Percentiles rank a stretch among this genome's conserved stretches.
Conservation (phyloP, 2,888 invertebrate genomes). For the Hyposoter didymator region DNA sequence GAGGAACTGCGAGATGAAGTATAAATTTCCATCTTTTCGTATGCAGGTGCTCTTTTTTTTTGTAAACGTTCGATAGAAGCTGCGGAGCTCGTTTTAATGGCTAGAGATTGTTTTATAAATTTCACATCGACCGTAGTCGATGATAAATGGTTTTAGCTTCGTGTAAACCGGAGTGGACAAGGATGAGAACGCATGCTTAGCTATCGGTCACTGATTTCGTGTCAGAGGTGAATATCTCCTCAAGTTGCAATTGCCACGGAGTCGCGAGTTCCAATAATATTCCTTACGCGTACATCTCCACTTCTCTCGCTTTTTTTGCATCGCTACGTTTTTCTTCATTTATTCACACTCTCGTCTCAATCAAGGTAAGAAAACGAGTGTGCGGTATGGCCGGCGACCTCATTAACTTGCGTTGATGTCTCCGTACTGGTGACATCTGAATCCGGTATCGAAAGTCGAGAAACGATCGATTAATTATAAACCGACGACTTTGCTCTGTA, state of each 20-base stretch:
- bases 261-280: not conserved
- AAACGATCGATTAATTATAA: slow-evolving; percentile 67
- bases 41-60: not conserved
- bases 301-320: slow-evolving; percentile 12
- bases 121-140: slow-evolving; percentile 24
- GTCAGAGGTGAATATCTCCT: slow-evolving; percentile 51
- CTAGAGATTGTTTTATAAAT: not conserved
- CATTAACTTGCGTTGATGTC: slow-evolving; percentile 61
- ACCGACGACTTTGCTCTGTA: slow-evolving; percentile 37
- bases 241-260: not conserved
- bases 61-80: slow-evolving; percentile 1
- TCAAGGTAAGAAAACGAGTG: slow-evolving; percentile 13
- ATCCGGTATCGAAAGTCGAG: slow-evolving; percentile 60
- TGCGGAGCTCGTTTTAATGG: not conserved
- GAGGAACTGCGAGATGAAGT: not conserved
- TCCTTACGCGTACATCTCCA: slow-evolving; percentile 17
- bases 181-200: slow-evolving; percentile 22
- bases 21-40: not conserved
- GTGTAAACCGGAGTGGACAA: slow-evolving; percentile 12
- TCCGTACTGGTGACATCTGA: slow-evolving; percentile 54
- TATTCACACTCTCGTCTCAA: slow-evolving; percentile 17
- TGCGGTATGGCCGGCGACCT: slow-evolving; percentile 55
- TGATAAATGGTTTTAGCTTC: slow-evolving; percentile 36
- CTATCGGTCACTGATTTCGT: slow-evolving; percentile 23
- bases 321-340: not conserved